A percentile compares a stretch with the other conserved stretches of the same genome.
Conservation (phyloP, 2,113 vertebrate species). For the Bos javanicus region DNA sequence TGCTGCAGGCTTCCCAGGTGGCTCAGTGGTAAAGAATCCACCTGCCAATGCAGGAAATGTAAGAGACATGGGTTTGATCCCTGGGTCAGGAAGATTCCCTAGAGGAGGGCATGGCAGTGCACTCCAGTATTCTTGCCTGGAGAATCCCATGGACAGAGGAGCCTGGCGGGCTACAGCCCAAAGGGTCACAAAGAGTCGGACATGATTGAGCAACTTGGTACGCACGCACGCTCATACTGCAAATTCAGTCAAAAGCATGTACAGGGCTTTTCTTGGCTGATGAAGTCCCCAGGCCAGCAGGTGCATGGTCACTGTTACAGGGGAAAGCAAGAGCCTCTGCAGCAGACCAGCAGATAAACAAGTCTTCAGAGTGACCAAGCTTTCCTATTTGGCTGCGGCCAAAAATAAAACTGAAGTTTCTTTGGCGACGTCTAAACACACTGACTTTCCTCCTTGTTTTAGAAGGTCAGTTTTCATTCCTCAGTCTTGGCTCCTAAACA, state of each 20-base stretch:
- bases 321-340: neutral
- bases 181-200: neutral
- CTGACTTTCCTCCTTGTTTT: slow-evolving; percentile 1
- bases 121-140: neutral
- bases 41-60: neutral
- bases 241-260: neutral
- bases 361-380: neutral
- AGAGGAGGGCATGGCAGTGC: neutral
- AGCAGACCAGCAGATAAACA: neutral
- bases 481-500: neutral
- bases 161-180: neutral
- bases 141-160: neutral
- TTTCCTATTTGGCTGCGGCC: neutral
- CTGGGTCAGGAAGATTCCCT: neutral
- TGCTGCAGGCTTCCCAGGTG: neutral
- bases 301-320: neutral
- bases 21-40: neutral
- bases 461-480: slow-evolving; percentile 28
- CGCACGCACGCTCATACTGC: fast-evolving
- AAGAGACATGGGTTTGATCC: neutral
- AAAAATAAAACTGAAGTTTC: neutral
- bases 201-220: neutral
- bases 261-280: neutral
- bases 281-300: neutral
- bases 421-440: neutral